Conservation (phyloP, 2,113 vertebrate genomes). For the Hippolais icterina region DNA sequence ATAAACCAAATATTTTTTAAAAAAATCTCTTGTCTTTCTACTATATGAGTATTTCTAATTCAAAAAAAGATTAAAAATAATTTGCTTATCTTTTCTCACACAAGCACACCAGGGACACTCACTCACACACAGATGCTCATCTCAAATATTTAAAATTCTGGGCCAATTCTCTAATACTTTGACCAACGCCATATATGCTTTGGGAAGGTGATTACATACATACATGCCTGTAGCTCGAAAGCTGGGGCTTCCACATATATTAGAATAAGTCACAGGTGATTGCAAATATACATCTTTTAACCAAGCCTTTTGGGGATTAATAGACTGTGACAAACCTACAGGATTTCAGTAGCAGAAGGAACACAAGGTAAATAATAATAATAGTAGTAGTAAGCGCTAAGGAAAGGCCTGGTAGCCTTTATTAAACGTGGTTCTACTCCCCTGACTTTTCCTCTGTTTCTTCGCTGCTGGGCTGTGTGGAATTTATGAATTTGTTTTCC, state of each 20-base stretch:
- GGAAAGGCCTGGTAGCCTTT: constrained; percentile 64
- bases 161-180: not conserved
- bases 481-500: constrained; percentile 85
- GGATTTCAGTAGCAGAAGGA: constrained; percentile 42
- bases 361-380: constrained; percentile 54
- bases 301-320: constrained; percentile 64
- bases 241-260: constrained; percentile 14
- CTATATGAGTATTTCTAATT: not conserved
- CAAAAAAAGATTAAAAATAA: not conserved
- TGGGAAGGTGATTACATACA: not conserved
- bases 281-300: constrained; percentile 60
- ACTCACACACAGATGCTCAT: not conserved
- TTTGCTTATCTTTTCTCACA: not conserved
- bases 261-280: constrained; percentile 61
- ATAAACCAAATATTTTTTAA: not conserved
- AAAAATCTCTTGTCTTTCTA: not conserved
- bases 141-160: not conserved
- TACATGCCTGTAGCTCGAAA: not conserved
- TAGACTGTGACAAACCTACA: constrained; percentile 48
- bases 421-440: constrained; percentile 73
- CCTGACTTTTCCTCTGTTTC: constrained; percentile 81
- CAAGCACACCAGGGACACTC: not conserved
- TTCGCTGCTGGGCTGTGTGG: constrained; percentile 79
- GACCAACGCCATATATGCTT: not conserved
- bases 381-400: constrained; percentile 36